Percentiles rank a stretch among this genome's conserved stretches.
Conservation (phyloP, 2,113 vertebrate species). For the Ochotona curzoniae region DNA sequence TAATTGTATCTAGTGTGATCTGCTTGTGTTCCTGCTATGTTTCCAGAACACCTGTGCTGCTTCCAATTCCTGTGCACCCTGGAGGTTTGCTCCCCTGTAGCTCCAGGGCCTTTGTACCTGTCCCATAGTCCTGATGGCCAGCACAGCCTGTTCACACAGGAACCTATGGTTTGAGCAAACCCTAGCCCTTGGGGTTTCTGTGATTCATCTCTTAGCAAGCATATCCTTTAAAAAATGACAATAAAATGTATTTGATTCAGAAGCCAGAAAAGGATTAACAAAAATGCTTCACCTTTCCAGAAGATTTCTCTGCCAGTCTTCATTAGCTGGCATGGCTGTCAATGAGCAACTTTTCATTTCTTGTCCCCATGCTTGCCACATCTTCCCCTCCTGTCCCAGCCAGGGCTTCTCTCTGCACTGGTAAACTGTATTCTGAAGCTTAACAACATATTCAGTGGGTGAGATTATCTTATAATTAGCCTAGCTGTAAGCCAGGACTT, state of each 20-base stretch:
- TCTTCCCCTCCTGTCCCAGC: slow-evolving; percentile 46
- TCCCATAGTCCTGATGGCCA: not conserved
- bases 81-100: not conserved
- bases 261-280: slow-evolving; percentile 6
- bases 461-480: slow-evolving; percentile 69
- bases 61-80: too few species aligned
- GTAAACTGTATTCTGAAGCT: slow-evolving; percentile 67
- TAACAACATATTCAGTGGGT: slow-evolving; percentile 65
- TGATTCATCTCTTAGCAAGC: not conserved
- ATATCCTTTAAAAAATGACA: not conserved
- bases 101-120: not conserved
- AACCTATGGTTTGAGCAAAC: not conserved
- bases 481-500: slow-evolving; percentile 63
- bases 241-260: slow-evolving; percentile 10
- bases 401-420: slow-evolving; percentile 63
- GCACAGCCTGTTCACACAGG: not conserved
- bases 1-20: not conserved
- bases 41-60: not conserved
- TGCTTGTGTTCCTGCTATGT: not conserved
- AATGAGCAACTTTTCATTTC: not conserved
- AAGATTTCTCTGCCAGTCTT: not conserved
- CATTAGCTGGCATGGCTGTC: not conserved
- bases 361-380: not conserved
- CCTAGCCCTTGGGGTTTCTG: not conserved
- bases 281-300: not conserved